Conservation (phyloP, 2,113 vertebrate genomes). For the Halichoeres trimaculatus region DNA sequence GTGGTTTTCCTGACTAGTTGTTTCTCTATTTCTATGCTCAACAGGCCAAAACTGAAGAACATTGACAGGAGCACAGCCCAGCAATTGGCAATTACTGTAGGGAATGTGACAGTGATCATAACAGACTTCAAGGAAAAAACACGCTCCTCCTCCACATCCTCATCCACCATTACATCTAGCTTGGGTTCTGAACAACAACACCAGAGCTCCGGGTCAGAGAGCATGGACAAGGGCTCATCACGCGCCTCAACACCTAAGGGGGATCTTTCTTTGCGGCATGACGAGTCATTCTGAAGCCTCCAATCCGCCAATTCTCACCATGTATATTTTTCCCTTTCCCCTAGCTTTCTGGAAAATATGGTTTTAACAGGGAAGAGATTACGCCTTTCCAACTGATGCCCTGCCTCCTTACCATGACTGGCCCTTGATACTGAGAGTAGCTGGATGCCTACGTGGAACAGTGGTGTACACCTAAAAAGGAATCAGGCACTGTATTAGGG, state of each 20-base stretch:
- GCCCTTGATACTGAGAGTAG: constrained; percentile 70
- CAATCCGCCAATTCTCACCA: constrained; percentile 68
- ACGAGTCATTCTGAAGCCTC: constrained; percentile 95
- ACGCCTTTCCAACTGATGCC: constrained; percentile 58
- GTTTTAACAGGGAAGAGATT: constrained; percentile 63
- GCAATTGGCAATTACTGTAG: constrained; percentile 98
- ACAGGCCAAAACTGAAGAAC: constrained; percentile 98
- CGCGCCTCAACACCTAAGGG: constrained; percentile 98
- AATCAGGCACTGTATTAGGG: constrained; percentile 22
- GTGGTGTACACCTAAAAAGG: constrained; percentile 37
- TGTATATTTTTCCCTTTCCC: constrained; percentile 58
- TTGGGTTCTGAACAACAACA: constrained; percentile 97
- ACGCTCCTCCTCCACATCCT: constrained; percentile 97
- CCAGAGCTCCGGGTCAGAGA: constrained; percentile 99
- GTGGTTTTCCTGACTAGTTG: constrained; percentile 9
- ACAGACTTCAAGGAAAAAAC: constrained; percentile 99
- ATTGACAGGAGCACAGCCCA: constrained; percentile 97
- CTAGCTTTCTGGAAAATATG: constrained; percentile 60
- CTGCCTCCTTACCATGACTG: constrained; percentile 61
- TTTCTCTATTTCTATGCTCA: background rate
- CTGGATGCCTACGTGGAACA: constrained; percentile 68
- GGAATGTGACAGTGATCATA: constrained; percentile 99
- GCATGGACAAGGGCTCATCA: constrained; percentile 99
- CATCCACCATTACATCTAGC: constrained; percentile 98
- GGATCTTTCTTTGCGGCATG: constrained; percentile 93